Conservation (phyloP, 2,888 invertebrate genomes). For the Holacanthella duospinosa region DNA sequence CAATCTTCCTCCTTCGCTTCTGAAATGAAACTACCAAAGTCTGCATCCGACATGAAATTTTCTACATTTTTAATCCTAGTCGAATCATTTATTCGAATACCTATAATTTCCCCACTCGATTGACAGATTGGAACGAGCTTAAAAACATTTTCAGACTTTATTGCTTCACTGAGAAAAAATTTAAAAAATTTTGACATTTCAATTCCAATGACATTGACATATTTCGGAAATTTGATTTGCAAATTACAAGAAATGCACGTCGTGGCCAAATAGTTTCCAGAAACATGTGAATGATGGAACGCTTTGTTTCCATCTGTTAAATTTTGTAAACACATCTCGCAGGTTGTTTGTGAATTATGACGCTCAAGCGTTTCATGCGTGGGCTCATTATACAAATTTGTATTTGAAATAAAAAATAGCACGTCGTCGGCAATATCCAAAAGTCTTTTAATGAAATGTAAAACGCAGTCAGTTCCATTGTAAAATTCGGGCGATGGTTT, state of each 20-base stretch:
- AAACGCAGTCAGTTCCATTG: not conserved
- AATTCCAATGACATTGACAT: not conserved
- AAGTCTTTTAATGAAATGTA: not conserved
- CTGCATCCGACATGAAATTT: not conserved
- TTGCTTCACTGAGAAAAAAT: not conserved
- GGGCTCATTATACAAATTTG: not conserved
- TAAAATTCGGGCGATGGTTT: not conserved
- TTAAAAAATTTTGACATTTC: no score
- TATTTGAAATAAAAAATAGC: not conserved
- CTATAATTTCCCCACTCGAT: not conserved
- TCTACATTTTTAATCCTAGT: not conserved
- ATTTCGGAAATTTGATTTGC: not conserved
- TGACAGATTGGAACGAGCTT: not conserved
- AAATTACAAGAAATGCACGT: not conserved
- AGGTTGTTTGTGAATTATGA: not conserved
- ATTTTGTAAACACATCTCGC: not conserved
- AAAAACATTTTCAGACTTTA: not conserved
- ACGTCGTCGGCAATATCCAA: not conserved
- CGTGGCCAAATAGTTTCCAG: not conserved
- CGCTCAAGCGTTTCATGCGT: not conserved
- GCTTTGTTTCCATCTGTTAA: not conserved
- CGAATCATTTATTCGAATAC: not conserved
- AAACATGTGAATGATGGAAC: not conserved
- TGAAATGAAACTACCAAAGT: not conserved
- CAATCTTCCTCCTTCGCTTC: not conserved